phyloP scores from a whole-genome alignment of 2,113 vertebrate species.

The Okapia johnstoni region DNA sequence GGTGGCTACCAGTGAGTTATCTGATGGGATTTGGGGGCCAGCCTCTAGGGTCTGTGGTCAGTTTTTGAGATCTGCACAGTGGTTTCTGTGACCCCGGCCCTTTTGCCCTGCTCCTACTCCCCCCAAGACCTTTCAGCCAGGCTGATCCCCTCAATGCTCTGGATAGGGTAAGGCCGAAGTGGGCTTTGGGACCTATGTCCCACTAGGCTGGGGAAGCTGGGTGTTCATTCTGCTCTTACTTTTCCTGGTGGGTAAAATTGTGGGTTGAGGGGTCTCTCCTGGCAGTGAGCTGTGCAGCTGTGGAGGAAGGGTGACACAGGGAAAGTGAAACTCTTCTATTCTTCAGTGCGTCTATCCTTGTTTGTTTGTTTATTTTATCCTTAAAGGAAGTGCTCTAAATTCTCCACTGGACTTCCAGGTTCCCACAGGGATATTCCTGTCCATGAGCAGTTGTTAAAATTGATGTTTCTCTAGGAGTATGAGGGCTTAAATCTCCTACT shows the following conservation, averaged over 20 bases:
- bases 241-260: neutral
- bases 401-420: neutral
- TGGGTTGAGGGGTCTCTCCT: neutral
- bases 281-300: neutral
- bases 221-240: neutral
- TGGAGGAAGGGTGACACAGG: neutral
- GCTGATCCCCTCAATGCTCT: neutral
- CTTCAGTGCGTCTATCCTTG: neutral
- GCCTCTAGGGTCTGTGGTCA: neutral
- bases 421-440: neutral
- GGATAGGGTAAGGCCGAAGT: neutral
- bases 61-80: neutral
- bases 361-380: neutral
- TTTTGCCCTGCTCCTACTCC: neutral
- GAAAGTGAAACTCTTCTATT: neutral
- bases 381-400: neutral
- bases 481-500: neutral
- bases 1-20: neutral
- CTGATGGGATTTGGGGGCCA: neutral
- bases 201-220: neutral
- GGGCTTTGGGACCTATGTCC: neutral
- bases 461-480: neutral
- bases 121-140: fast-evolving
- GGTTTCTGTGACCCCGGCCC: neutral
- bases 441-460: neutral